Conservation (phyloP, 2,888 invertebrate species). For the Epistrophe eligans region DNA sequence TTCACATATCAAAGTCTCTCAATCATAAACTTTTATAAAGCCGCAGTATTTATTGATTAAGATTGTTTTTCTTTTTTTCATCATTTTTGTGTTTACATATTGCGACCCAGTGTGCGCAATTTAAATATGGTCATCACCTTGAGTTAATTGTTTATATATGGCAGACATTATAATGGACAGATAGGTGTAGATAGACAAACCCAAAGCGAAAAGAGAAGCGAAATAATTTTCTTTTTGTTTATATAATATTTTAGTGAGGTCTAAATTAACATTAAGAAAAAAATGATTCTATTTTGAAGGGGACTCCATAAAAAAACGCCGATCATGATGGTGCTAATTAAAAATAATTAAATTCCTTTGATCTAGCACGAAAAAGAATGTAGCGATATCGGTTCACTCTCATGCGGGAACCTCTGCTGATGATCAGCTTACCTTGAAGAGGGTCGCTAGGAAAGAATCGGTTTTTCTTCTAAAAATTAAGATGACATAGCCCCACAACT, state of each 20-base stretch:
- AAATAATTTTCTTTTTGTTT: neutral
- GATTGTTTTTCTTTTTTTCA: neutral
- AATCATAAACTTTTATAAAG: slow-evolving; percentile 16
- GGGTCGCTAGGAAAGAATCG: too few relatives aligned
- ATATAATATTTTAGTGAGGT: neutral
- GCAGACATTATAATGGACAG: neutral
- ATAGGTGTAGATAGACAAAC: neutral
- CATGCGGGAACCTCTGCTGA: too few relatives aligned
- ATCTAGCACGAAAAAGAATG: too few relatives aligned
- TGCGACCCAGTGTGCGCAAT: neutral
- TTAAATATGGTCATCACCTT: slow-evolving; percentile 6
- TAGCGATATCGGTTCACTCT: too few relatives aligned
- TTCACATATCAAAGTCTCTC: slow-evolving; percentile 1
- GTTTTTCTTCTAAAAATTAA: too few relatives aligned
- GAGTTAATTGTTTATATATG: slow-evolving; percentile 16
- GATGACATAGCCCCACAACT: too few relatives aligned
- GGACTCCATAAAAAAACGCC: neutral
- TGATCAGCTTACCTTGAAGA: too few relatives aligned
- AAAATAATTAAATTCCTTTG: too few relatives aligned
- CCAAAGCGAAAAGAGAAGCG: neutral
- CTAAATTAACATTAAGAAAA: neutral
- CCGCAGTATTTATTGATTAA: slow-evolving; percentile 26
- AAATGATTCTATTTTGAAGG: neutral
- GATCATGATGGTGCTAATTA: too few relatives aligned
- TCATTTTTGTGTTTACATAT: neutral